Percentiles rank a stretch among this genome's conserved stretches.
Conservation (phyloP, 2,113 vertebrate genomes). For the Halcyon malimbica region DNA sequence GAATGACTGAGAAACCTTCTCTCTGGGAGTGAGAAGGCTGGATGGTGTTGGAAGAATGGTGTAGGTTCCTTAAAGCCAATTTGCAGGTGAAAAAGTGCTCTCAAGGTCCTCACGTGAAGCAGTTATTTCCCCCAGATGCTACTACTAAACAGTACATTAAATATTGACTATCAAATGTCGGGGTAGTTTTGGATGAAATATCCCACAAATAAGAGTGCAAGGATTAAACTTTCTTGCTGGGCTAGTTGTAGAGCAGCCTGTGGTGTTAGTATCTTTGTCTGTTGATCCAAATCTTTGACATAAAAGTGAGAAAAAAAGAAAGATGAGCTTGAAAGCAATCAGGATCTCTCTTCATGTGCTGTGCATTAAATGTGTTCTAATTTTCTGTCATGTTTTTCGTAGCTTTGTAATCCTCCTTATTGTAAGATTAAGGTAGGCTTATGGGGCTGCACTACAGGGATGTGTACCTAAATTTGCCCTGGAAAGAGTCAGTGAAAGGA, state of each 20-base stretch:
- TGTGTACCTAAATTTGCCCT: neutral
- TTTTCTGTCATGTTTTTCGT: conserved; percentile 37
- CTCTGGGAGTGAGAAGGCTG: neutral
- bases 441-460: neutral
- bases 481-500: neutral
- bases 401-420: conserved; percentile 58
- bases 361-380: conserved; percentile 35
- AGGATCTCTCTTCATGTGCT: neutral
- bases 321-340: neutral
- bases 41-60: neutral
- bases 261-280: neutral
- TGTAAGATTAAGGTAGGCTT: conserved; percentile 38
- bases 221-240: neutral
- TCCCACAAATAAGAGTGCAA: neutral
- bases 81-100: neutral
- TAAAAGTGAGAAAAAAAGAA: neutral
- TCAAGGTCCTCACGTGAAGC: neutral
- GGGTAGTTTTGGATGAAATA: neutral
- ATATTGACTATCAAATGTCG: neutral
- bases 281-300: neutral
- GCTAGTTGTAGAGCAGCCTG: neutral
- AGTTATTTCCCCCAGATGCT: neutral
- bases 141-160: neutral
- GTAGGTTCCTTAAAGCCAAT: neutral
- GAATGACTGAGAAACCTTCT: neutral